Base-by-base conservation (phyloP, 1,140 invertebrate species). In the Antheraea mylitta region DNA sequence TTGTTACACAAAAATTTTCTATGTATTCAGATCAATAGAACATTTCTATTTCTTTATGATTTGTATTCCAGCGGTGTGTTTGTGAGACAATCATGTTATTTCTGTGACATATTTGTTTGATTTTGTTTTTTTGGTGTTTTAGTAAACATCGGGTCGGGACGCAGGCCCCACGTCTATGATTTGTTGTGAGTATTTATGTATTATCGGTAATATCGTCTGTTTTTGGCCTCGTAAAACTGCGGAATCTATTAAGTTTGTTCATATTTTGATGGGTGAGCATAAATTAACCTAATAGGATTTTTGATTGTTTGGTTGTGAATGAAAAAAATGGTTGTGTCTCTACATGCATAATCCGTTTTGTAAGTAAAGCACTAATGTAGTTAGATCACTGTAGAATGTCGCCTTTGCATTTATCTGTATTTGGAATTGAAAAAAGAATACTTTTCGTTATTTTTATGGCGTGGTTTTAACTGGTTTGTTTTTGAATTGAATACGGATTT, bases 101-200 rank as follows among this genome's bases (percentile, higher is more conserved):
- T 79, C 73, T 79, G 83, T 91, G 87, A 87, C 82, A 73, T 76
- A 78, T 80, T 80, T 78, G 72, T 82, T 83, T 82, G 74, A 79
- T 73, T 75, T 70, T 72, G 75, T 79, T 77, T 81, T 81, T 70
- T 79, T 81, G 77, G 85, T 86, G 80, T 80, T 86, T 81, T 90
- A 87, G 87, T 90, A 90, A 90, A 91, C 88, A 92, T 89, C 85
- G 81, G 85, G 69, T 72, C 74, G 69, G 70, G 81, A 87, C 79
- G 79, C 75, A 82, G 82, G 84, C 82, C 81, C 85, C 89, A 91
- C 89, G 89, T 91, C 88, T 91, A 91, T 91, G 89, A 87, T 78
- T 91, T 91, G 83, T 89, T 85, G 89, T 91, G 85, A 77, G 89
- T 90, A 90, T 91, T 85, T 83, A 81, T 81, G 80, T 80, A 86